Conservation (phyloP, 1,140 invertebrate genomes). For the Drosophila carrolli region DNA sequence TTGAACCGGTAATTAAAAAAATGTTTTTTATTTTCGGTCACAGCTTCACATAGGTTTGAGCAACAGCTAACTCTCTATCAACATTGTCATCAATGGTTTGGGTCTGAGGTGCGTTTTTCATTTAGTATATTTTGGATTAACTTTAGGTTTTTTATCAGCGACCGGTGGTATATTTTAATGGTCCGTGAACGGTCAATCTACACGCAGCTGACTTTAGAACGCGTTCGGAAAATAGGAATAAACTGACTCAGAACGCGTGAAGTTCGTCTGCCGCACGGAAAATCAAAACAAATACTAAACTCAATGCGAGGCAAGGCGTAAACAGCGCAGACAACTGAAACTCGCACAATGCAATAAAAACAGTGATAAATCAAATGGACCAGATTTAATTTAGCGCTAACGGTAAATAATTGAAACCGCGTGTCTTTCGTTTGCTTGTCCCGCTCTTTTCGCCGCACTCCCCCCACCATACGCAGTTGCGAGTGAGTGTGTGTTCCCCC, state of each 20-base stretch:
- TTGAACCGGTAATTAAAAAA: no score
- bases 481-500: conserved; percentile 15
- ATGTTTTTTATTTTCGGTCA: no score
- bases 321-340: conserved; percentile 32
- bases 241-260: conserved; percentile 33
- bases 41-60: no score
- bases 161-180: no score
- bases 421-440: conserved; percentile 15
- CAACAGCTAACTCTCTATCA: no score
- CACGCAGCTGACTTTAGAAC: not conserved
- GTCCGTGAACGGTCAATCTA: no score
- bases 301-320: conserved; percentile 31
- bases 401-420: conserved; percentile 25
- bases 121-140: no score
- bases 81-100: no score
- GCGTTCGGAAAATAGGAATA: not conserved
- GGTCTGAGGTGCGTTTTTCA: no score
- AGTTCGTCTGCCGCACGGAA: conserved; percentile 51
- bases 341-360: conserved; percentile 34
- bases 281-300: conserved; percentile 32
- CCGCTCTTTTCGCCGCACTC: conserved; percentile 28
- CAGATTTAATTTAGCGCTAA: conserved; percentile 11
- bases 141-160: no score
- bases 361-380: conserved; percentile 16
- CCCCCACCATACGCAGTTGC: conserved; percentile 9